phyloP scores from a whole-genome alignment of 2,888 invertebrate species.

The Pedicia rivosa region DNA sequence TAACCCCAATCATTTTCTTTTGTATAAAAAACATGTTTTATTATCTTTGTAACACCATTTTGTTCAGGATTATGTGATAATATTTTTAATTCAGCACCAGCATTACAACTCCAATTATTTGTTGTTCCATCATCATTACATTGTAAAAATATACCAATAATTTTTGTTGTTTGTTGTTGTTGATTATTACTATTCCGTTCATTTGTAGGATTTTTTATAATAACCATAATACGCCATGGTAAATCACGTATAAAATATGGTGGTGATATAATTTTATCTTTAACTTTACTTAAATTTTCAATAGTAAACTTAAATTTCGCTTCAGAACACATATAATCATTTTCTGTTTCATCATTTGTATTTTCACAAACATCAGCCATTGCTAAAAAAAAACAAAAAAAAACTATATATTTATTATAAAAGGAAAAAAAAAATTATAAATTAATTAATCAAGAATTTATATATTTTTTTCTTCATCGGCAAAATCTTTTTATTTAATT shows the following conservation, averaged over 20 bases:
- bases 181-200: no score
- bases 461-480: no score
- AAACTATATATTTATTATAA: no score
- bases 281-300: conserved; percentile 74
- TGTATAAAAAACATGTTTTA: conserved; percentile 86
- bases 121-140: conserved; percentile 98
- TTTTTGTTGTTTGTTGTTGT: no score
- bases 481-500: no score
- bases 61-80: conserved; percentile 75
- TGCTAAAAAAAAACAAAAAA: no score
- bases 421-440: no score
- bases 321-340: no score
- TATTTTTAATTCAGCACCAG: conserved; percentile 78
- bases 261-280: conserved; percentile 70
- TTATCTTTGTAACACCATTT: conserved; percentile 70
- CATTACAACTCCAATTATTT: conserved; percentile 92
- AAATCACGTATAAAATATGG: conserved; percentile 89
- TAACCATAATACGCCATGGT: conserved; percentile 99
- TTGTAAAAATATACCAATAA: conserved; percentile 79
- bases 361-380: no score
- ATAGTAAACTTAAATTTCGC: conserved; percentile 84
- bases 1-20: conserved; percentile 87
- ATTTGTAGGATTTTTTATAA: no score
- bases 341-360: no score
- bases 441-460: no score